phyloP scores from a whole-genome alignment of 2,888 invertebrate species.

The Agrotis clavis region DNA sequence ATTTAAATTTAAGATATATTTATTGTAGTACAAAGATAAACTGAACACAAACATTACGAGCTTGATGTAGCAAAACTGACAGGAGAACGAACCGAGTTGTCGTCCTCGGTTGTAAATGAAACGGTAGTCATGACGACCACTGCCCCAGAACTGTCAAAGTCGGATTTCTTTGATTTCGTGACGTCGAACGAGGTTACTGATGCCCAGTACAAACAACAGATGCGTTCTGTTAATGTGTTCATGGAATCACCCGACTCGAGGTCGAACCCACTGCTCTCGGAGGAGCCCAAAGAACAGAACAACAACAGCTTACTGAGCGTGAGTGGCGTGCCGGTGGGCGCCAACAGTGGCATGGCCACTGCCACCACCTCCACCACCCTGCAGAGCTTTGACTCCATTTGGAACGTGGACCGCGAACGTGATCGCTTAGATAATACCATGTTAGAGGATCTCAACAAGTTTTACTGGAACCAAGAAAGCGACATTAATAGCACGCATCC shows the following conservation, averaged over 20 bases:
- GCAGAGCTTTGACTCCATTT: conserved; percentile 92
- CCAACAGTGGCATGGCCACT: conserved; percentile 78
- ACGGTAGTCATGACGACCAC: conserved; percentile 96
- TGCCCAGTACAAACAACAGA: conserved; percentile 93
- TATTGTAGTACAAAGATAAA: conserved; percentile 88
- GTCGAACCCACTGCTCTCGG: conserved; percentile 88
- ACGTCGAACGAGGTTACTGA: conserved; percentile 95
- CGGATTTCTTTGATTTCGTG: conserved; percentile 97
- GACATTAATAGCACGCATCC: conserved; percentile 90
- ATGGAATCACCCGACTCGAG: conserved; percentile 91
- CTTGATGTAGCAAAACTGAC: conserved; percentile 80
- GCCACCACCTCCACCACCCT: conserved; percentile 87
- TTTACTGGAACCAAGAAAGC: conserved; percentile 94
- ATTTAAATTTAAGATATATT: conserved; percentile 87
- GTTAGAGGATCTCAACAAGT: conserved; percentile 96
- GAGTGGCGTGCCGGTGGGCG: conserved; percentile 73
- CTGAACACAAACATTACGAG: conserved; percentile 70
- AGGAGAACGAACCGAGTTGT: conserved; percentile 77
- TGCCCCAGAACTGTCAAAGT: conserved; percentile 96
- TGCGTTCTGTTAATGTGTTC: conserved; percentile 93
- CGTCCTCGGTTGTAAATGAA: conserved; percentile 86
- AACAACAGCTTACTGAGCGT: conserved; percentile 91
- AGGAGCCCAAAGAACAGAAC: conserved; percentile 91
- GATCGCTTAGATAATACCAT: conserved; percentile 94
- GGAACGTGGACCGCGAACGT: conserved; percentile 94